These are phyloP conservation scores for Eudasyphora cyanicolor DNA, from an alignment of 2,888 invertebrate genomes.

Conservation along the genomic window DNA sequence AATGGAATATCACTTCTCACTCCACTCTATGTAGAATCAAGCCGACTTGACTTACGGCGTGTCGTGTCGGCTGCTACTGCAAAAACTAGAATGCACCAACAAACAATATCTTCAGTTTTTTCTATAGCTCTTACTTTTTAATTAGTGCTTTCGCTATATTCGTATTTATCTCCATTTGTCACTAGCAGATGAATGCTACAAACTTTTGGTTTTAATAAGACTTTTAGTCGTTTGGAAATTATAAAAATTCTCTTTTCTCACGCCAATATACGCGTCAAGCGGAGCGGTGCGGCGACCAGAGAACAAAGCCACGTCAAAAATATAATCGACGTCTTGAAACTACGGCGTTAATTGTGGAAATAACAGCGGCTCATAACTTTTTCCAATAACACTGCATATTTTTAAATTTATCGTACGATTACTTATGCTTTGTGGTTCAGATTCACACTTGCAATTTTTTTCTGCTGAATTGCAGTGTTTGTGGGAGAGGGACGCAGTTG, in stretches of 20 bases:
- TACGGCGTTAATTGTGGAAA: neutral
- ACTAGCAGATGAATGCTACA: neutral
- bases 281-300: neutral
- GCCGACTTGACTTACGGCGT: constrained; percentile 28
- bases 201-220: neutral
- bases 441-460: too few species aligned
- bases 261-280: too few species aligned
- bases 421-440: too few species aligned
- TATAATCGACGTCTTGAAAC: neutral
- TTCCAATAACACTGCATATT: too few species aligned
- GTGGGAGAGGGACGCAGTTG: too few species aligned
- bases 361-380: too few species aligned
- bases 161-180: constrained; percentile 21
- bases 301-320: neutral
- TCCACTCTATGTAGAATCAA: neutral
- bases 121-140: constrained; percentile 22
- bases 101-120: constrained; percentile 22
- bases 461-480: too few species aligned
- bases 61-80: constrained; percentile 42
- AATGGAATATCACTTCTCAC: neutral
- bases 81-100: constrained; percentile 19
- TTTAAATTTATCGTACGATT: too few species aligned
- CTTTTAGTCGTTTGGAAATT: neutral
- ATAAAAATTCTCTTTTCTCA: neutral
- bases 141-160: constrained; percentile 7